Evolutionary conservation across 2,888 invertebrate genomes (phyloP), one percentile per base, ranked within the genome.

Genomic region (Trissoscelio sp.): DNA sequence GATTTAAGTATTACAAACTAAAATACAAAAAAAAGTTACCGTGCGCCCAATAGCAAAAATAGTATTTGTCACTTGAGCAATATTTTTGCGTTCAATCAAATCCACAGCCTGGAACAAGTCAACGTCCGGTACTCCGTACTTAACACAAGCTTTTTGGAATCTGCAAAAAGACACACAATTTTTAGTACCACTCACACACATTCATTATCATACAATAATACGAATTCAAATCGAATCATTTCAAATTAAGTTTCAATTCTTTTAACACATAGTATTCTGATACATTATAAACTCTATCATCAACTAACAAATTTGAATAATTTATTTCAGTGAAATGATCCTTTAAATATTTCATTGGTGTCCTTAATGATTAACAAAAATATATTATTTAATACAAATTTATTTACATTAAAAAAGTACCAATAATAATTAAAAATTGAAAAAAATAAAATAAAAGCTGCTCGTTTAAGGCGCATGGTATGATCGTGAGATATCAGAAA

Each of bases 91-190:
- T 91, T 98, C 98, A 94, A 96, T 97, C 24, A 98, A 93, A 88
- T 98, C 98, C 0, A 97, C 97, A 0, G 98, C 96, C 92, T 97
- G 97, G 93, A 98, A 98, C 9, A 96, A 93, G 89, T 98, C 98
- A 0, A 95, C 94, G 85, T 96, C 96, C 4, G 96, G 94, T 0
- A 98, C 96, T 62, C 98, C 98, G 87, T 97, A 96, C 87, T 94
- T 94, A 48, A 95, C 93, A 88, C 96, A 96, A 0, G 96, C 97
- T 84, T 95, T 95, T 86, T 96, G 95, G 90, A 98, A 97, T 88
- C 96, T 96, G 91, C 51, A 90, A 90, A 79, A 31, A 11, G 31
- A 55, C 0, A 18, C n/a, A n/a, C 1, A 24, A 4, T n/a, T 42
- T 1, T 39, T 11, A 28, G 7, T 22, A 2, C n/a, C 22, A 4